phyloP scores from a whole-genome alignment of 2,797 vertebrate species.

The Sebastes taczanowskii region DNA sequence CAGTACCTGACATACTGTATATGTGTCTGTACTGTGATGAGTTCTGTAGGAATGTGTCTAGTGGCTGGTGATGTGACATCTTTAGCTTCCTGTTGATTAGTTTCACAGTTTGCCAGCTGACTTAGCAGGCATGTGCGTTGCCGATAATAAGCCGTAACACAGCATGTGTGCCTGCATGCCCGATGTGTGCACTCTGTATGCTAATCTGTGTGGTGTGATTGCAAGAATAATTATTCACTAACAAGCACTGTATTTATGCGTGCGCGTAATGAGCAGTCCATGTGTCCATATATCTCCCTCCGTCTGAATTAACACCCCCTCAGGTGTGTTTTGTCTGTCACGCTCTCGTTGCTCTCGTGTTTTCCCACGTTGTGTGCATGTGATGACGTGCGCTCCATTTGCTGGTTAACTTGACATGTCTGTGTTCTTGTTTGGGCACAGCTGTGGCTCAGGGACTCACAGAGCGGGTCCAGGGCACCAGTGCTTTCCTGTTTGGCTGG shows the following conservation, averaged over 20 bases:
- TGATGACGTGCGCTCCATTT: background rate
- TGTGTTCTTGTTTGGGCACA: conserved; percentile 36
- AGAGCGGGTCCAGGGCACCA: conserved; percentile 70
- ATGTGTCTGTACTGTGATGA: background rate
- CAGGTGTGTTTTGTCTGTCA: conserved; percentile 44
- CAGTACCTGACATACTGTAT: background rate
- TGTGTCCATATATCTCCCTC: conserved; percentile 4
- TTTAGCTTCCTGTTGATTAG: conserved; percentile 34
- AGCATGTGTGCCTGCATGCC: conserved; percentile 29
- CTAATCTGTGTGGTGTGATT: conserved; percentile 33
- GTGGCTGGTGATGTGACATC: background rate
- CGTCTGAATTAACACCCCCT: conserved; percentile 3
- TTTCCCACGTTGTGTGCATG: background rate
- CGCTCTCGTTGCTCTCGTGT: background rate
- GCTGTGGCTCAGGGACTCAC: conserved; percentile 78
- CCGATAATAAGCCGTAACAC: conserved; percentile 37
- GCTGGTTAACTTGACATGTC: background rate
- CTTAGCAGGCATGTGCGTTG: conserved; percentile 1
- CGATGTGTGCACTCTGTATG: conserved; percentile 19
- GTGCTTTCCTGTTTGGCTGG: conserved; percentile 85
- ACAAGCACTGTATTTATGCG: conserved; percentile 15
- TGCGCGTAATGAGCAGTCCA: conserved; percentile 5
- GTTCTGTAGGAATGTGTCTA: background rate
- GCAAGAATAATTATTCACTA: conserved; percentile 33
- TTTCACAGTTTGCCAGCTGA: conserved; percentile 37